Base-by-base conservation (phyloP, 2,888 invertebrate genomes). In the Yponomeuta cagnagella region DNA sequence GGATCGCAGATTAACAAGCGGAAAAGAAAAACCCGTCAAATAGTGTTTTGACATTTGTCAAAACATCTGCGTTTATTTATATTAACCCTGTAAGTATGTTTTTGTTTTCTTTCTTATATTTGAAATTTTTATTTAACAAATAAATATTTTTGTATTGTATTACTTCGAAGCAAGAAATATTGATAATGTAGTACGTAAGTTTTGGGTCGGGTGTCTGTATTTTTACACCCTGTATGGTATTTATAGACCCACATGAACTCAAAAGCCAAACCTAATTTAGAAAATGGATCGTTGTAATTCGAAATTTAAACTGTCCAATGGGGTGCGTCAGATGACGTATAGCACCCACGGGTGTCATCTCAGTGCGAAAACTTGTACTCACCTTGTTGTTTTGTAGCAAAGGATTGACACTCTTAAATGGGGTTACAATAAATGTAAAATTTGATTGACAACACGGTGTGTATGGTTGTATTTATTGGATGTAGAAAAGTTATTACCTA, bases 271-370 rank as follows among this genome's bases (percentile, higher is more conserved):
- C 52, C 52, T 58, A 58, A 58, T 58, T 82, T 82, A 70, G 78
- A 81, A 85, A 86, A 88, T 87, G 84, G 83, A 86, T 83, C 76
- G 80, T 77, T 72, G 74, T 74, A 75, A 80, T 86, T 83, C 84
- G 76, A 86, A 89, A 87, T 89, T 89, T 88, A 85, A 88, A 88
- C 85, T 88, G 88, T 86, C 85, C 84, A 77, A 81, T 71, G 76
- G 76, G 79, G 72, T 69, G 75, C 82, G 82, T 72, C 73, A 74
- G 79, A 89, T 89, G 89, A 89, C 83, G 83, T 83, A 90, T 87
- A 76, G 83, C 77, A 80, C 90, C 85, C 89, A 68, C 71, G 87
- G 84, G 90, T 79, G 88, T 89, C 85, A 89, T 89, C 86, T 68
- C 23, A 31, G n/a, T 8, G 12, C 65, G 33, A 12, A 33, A 65